Conservation (phyloP, 2,797 vertebrate genomes). For the Columba guinea region DNA sequence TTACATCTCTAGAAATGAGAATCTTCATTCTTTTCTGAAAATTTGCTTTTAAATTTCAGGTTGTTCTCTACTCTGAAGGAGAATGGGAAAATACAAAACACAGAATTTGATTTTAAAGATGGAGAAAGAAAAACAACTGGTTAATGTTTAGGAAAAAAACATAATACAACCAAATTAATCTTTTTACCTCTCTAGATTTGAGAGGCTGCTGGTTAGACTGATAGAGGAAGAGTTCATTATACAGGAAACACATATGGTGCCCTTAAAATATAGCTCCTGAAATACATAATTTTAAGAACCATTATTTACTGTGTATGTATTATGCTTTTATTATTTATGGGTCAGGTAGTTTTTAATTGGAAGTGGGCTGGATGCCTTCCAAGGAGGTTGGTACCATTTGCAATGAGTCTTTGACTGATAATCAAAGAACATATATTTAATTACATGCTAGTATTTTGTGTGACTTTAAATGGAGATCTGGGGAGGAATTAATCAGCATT, state of each 20-base stretch:
- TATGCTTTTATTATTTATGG: conserved; percentile 73
- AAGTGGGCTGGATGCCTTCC: conserved; percentile 59
- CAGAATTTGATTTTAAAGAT: neutral
- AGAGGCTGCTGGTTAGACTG: neutral
- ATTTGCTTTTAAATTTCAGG: neutral
- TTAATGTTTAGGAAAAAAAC: neutral
- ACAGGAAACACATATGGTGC: conserved; percentile 42
- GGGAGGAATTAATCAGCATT: neutral
- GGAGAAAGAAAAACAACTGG: neutral
- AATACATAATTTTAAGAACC: conserved; percentile 68
- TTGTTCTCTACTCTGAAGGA: neutral
- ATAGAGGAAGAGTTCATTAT: conserved; percentile 26
- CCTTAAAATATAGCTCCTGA: conserved; percentile 55
- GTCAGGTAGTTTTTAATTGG: conserved; percentile 70
- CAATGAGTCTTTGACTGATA: conserved; percentile 14
- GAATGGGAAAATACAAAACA: neutral
- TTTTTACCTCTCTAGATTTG: neutral
- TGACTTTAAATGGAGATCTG: neutral
- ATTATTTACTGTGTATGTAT: conserved; percentile 66
- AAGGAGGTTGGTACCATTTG: neutral
- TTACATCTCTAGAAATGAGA: neutral
- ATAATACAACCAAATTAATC: neutral
- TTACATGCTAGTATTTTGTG: neutral
- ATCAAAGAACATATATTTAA: conserved; percentile 2
- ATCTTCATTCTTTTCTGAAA: neutral